Evolutionary conservation across 53 echinoderm and acorn worm genomes (phyloP), one percentile per base, ranked within the genome.

Genomic region (Luidia sarsii): DNA sequence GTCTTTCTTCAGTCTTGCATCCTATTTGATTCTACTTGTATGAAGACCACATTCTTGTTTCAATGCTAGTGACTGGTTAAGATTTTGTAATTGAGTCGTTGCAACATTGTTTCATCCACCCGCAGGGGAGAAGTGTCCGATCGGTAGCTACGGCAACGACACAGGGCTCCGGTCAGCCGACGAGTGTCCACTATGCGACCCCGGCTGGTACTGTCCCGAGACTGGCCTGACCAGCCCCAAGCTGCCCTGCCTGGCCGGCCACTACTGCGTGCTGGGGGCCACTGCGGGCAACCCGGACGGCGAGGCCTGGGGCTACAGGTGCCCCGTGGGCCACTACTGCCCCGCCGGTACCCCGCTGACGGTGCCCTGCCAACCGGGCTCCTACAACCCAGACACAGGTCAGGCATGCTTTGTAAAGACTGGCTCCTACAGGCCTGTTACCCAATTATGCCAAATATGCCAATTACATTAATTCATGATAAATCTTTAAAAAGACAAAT

Each of bases 281-380:
- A 86, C 88, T 15, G 60, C 86, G 4, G 55, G 93, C 7, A 96
- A 96, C 57, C 96, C 96, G 5, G 80, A 83, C 46, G 86, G 86
- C 33, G 85, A 86, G 27, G 66, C 91, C 7, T 92, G 68, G 81
- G 96, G 96, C 4, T 96, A 96, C 64, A 48, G 69, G 24, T 96
- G 96, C 74, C 96, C 96, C 2, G 71, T 80, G 43, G 96, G 96
- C 35, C 85, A 80, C 61, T 96, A 96, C 81, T 96, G 96, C 71
- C 93, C 93, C 4, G 52, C 62, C 23, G 96, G 96, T 28, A 96
- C 96, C 27, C 93, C 96, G 0, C 73, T 69, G 28, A 93, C 96
- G 0, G 39, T 85, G 20, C 75, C 88, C 2, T 96, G 96, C 71
- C 83, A 70, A 28, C 66, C 80, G 30, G 96, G 96, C 27, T 85